Evolutionary conservation across 53 echinoderm and acorn worm species (phyloP), one percentile per base, ranked within the genome.

Genomic region (Echinarachnius parma): DNA sequence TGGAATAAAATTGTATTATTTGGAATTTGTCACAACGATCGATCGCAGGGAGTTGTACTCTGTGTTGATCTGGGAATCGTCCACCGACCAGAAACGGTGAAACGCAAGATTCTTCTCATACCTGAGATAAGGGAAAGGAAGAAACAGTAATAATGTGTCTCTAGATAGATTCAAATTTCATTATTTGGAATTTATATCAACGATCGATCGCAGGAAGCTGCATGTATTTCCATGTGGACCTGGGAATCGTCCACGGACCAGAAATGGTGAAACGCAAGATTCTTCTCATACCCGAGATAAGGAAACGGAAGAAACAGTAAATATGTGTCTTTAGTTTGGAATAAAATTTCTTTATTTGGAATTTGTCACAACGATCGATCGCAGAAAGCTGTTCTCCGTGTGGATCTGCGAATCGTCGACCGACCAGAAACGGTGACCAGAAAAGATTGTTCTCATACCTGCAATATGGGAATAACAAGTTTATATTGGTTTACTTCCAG

Each of bases 391-490:
- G 67, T 85, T 91, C 74, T 87, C 28, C 1, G 96, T 90, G 71
- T 95, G 79, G 46, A 95, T 79, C 81, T 85, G 81, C 3, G 62
- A 56, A 28, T 95, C 96, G 25, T 95, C 96, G 16, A 91, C 79
- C 0, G 96, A 95, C 96, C 96, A 95, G 72, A 91, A 95, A 1
- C 96, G 90, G 53, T 95, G 96, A 64, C 90, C n/a, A 95, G 85
- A 91, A 84, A 18, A 95, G 79, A 54, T 95, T 95, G 60, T 95
- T 90, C 62, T 91, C 96, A 31, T 95, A 95, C 95, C 95, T 95
- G 59, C 25, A n/a, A n/a, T n/a, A n/a, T n/a, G n/a, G n/a, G n/a
- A n/a, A n/a, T n/a, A n/a, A n/a, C n/a, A n/a, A n/a, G n/a, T n/a
- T n/a, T n/a, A n/a, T n/a, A n/a, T n/a, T n/a, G n/a, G n/a, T n/a